Evolutionary conservation across 2,113 vertebrate species (phyloP).

Genomic region (Fulica atra): DNA sequence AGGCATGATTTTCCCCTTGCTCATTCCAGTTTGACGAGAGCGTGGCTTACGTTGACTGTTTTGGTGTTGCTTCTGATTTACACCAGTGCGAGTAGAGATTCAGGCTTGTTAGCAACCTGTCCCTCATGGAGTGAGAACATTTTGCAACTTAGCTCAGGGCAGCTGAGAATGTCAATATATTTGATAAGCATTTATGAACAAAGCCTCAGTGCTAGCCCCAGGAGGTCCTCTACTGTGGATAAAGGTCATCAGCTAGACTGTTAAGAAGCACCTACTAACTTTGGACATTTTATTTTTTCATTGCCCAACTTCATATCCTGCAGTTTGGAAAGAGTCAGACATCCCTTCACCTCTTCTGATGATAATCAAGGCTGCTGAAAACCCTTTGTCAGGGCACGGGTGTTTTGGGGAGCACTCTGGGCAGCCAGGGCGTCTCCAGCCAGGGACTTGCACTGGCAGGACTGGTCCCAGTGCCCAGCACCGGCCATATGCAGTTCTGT

Average conservation of each 20-base stretch:
- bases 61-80: constrained; percentile 43
- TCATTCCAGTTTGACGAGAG: neutral
- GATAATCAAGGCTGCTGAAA: neutral
- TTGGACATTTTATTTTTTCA: neutral
- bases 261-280: neutral
- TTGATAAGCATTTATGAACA: constrained; percentile 62
- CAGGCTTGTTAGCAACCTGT: neutral
- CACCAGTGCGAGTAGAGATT: neutral
- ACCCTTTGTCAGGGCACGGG: fast-evolving
- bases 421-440: neutral
- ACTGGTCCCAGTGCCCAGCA: neutral
- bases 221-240: neutral
- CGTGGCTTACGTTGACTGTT: neutral
- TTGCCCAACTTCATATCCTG: neutral
- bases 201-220: neutral
- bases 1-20: neutral
- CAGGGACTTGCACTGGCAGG: neutral
- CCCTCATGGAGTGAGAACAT: constrained; percentile 20
- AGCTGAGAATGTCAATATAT: constrained; percentile 39
- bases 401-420: fast-evolving
- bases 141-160: constrained; percentile 15
- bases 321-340: neutral
- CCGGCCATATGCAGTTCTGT: neutral
- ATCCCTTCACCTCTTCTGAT: neutral
- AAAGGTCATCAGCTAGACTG: constrained; percentile 46